Base-by-base conservation (phyloP, 1,140 invertebrate species). In the Ips nitidus region DNA sequence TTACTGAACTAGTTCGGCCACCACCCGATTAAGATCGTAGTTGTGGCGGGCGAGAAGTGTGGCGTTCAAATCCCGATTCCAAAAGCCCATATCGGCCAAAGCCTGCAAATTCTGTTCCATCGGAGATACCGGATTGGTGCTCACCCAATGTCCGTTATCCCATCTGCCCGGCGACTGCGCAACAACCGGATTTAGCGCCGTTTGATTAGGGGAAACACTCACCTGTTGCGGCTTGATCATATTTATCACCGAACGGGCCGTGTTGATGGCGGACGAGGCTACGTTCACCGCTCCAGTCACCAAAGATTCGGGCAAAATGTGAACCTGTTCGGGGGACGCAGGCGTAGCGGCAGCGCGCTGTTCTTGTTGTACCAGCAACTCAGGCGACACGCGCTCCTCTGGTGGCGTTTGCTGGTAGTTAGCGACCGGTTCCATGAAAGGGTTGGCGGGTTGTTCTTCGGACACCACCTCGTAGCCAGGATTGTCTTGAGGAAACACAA, bases 261-360 rank as follows among this genome's bases (percentile, higher is more conserved):
- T 81, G 42, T 73, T 79, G 22, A 80, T 76, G 7, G 80, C 81
- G 6, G 77, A 75, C 2, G 80, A 77, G 42, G 81, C 81, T n/a
- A 80, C 78, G 56, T 76, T 77, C 2, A 80, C 78, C 0, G 80
- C 81, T 3, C 80, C 81, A 62, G 74, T 72, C 4, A 82, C 76
- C 39, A 82, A 71, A 60, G 73, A 76, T 42, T 80, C 80, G 6
- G 76, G 79, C 36, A 75, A 39, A 55, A 72, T 72, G 47, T 74
- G 73, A 22, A 74, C 69, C 5, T 55, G 66, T 50, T 38, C 41
- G 37, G 62, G 56, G 42, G 57, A n/a, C 5, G 61, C 45, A 5
- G 47, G 56, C 1, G 57, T 40, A 5, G 37, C 2, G n/a, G 22
- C 36, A 1, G 60, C 36, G 2, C 39, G n/a, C 41, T 42, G 38